These are phyloP conservation scores for Synanthedon tipuliformis DNA, from an alignment of 2,888 invertebrate species.

Conservation along the genomic window DNA sequence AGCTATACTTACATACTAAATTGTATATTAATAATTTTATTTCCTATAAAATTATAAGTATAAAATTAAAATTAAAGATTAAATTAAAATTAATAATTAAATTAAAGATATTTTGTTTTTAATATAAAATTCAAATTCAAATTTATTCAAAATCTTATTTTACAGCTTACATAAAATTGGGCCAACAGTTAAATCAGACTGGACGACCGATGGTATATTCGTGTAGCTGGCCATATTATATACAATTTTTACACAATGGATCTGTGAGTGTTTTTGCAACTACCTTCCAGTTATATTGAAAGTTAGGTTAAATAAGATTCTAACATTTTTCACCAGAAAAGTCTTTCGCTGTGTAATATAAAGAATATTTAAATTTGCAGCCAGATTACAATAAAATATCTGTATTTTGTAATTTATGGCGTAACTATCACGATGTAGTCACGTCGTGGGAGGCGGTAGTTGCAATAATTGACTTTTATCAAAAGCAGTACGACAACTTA, in stretches of 20 bases:
- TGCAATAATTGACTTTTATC: conserved; percentile 67
- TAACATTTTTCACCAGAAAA: too few relatives aligned
- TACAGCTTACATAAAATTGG: conserved; percentile 78
- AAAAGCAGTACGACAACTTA: conserved; percentile 48
- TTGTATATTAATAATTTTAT: too few relatives aligned
- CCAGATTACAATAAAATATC: conserved; percentile 62
- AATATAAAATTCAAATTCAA: too few relatives aligned
- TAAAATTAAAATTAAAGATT: too few relatives aligned
- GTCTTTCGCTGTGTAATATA: too few relatives aligned
- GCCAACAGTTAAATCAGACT: conserved; percentile 74
- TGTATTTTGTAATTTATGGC: conserved; percentile 74
- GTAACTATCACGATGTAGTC: conserved; percentile 75
- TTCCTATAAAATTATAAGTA: too few relatives aligned
- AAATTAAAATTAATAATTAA: too few relatives aligned
- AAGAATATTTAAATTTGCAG: conserved; percentile 31
- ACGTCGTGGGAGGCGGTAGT: conserved; percentile 66
- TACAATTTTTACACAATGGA: conserved; percentile 63
- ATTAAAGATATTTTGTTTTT: too few relatives aligned
- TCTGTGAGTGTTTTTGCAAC: conserved; percentile 36
- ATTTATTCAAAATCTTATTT: conserved; percentile 3
- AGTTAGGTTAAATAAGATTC: too few relatives aligned
- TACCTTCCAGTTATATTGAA: too few relatives aligned
- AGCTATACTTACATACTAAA: too few relatives aligned
- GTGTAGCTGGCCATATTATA: conserved; percentile 88
- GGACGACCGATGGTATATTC: conserved; percentile 82